A percentile compares a stretch with the other conserved stretches of the same genome.
phyloP scores from a whole-genome alignment of 2,797 vertebrate species.

The Mus spretus region DNA sequence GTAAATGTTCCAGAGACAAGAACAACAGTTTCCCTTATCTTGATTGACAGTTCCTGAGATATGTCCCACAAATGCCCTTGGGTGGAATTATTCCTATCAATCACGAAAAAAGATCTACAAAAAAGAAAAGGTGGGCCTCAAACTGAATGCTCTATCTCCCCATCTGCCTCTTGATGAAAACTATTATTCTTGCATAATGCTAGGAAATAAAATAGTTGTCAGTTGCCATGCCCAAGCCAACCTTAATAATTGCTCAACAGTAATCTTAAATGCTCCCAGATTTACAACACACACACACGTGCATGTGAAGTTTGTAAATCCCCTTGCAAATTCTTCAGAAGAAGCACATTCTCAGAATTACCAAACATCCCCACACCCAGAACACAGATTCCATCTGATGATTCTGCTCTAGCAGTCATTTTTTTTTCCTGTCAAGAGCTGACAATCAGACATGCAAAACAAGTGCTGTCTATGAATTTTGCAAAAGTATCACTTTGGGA shows the following conservation, averaged over 20 bases:
- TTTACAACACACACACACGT: background rate
- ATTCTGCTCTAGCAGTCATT: constrained; percentile 48
- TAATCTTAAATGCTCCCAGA: background rate
- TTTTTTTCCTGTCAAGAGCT: constrained; percentile 61
- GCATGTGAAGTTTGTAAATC: background rate
- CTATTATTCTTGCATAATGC: constrained; percentile 2
- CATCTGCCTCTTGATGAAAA: background rate
- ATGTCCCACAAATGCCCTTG: background rate
- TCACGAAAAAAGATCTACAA: background rate
- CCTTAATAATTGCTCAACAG: background rate
- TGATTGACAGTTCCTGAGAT: constrained; percentile 30
- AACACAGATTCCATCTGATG: background rate
- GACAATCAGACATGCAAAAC: constrained; percentile 75
- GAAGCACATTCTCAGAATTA: background rate
- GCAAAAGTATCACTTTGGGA: constrained; percentile 81
- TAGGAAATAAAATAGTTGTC: background rate
- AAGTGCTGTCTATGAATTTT: constrained; percentile 77
- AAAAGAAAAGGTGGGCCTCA: background rate
- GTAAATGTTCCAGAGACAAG: background rate
- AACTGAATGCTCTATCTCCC: background rate
- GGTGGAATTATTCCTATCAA: constrained; percentile 20
- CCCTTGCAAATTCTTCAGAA: constrained; percentile 26
- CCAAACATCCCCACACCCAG: background rate
- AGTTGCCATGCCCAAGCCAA: background rate
- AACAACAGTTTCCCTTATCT: background rate